These are phyloP conservation scores for Pogoniulus pusillus DNA, from an alignment of 2,797 vertebrate genomes.

Conservation along the genomic window DNA sequence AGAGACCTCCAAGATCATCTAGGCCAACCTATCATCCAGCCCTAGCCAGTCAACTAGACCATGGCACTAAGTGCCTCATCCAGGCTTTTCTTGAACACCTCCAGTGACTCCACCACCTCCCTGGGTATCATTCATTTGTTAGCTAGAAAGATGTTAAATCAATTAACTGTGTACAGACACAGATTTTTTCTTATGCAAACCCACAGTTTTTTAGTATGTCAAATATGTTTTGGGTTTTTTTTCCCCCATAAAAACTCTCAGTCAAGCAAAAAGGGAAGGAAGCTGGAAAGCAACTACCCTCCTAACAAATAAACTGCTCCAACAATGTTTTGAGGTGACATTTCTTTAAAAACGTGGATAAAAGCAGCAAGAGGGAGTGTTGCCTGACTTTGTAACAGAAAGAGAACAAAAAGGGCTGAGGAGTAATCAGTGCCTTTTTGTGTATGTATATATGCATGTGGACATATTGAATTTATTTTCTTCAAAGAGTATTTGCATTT, in stretches of 20 bases:
- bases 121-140: not conserved
- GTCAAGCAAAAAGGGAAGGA: not conserved
- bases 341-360: not conserved
- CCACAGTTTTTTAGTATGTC: not conserved
- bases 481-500: not conserved
- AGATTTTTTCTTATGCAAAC: not conserved
- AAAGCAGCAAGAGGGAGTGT: not conserved
- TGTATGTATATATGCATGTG: too few relatives aligned
- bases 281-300: not conserved
- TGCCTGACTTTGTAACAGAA: not conserved
- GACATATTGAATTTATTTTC: not conserved
- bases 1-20: too few relatives aligned
- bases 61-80: too few relatives aligned
- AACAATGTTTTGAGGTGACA: not conserved
- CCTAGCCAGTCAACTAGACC: too few relatives aligned
- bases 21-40: too few relatives aligned
- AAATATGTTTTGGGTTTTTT: not conserved
- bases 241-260: not conserved
- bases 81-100: too few relatives aligned
- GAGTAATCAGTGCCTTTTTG: not conserved
- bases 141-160: not conserved
- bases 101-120: too few relatives aligned
- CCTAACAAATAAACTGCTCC: not conserved
- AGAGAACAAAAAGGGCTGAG: not conserved
- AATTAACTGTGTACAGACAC: not conserved